Conservation (phyloP, 2,797 vertebrate genomes). For the Leuciscus waleckii region DNA sequence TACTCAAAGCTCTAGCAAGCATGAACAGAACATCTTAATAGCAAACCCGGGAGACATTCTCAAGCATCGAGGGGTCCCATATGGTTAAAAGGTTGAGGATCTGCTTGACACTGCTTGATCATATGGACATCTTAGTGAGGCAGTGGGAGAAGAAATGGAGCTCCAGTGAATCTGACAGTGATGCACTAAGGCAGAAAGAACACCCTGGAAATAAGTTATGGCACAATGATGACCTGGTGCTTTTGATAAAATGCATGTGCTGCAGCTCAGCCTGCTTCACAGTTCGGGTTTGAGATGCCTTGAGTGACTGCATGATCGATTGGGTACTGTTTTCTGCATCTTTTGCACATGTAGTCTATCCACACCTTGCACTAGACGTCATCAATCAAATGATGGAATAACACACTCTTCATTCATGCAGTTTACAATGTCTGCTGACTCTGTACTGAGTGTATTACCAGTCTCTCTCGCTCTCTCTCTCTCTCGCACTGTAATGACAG, state of each 20-base stretch:
- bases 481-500: not conserved
- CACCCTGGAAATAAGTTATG: conserved; percentile 55
- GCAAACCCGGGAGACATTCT: not conserved
- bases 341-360: conserved; percentile 61
- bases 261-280: conserved; percentile 45
- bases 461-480: conserved; percentile 17
- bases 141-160: conserved; percentile 14
- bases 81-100: not conserved
- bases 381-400: conserved; percentile 60
- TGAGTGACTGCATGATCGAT: conserved; percentile 56
- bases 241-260: conserved; percentile 57
- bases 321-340: conserved; percentile 56
- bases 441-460: conserved; percentile 35
- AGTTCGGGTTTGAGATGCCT: conserved; percentile 51
- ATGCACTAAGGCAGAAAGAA: conserved; percentile 50
- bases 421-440: conserved; percentile 46
- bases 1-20: not conserved
- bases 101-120: not conserved
- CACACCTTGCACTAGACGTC: conserved; percentile 51
- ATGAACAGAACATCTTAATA: not conserved
- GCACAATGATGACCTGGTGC: conserved; percentile 59
- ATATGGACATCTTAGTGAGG: conserved; percentile 12
- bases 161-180: conserved; percentile 50
- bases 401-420: conserved; percentile 51
- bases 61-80: not conserved